These are phyloP conservation scores for Pachymerium ferrugineum DNA, from an alignment of 2,888 invertebrate species.

Conservation along the genomic window DNA sequence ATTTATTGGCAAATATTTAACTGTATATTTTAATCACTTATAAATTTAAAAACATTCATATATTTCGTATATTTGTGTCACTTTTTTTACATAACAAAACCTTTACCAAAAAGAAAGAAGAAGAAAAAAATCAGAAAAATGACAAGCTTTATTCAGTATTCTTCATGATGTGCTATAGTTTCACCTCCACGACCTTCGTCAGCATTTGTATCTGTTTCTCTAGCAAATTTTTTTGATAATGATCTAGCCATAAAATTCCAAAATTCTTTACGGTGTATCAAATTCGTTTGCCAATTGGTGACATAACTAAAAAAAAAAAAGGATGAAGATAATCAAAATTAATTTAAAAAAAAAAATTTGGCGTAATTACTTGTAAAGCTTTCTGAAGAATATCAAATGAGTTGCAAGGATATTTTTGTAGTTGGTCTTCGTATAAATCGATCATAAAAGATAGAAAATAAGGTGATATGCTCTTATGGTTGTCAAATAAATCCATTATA, in stretches of 20 bases:
- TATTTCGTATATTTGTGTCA: not conserved
- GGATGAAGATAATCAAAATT: too few species aligned
- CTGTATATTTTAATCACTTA: not conserved
- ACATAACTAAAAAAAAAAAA: conserved; percentile 57
- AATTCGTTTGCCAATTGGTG: conserved; percentile 66
- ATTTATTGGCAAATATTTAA: not conserved
- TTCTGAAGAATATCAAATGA: conserved; percentile 55
- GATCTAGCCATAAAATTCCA: conserved; percentile 55
- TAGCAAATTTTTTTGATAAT: conserved; percentile 31
- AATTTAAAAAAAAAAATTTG: too few species aligned
- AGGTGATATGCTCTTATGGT: conserved; percentile 64
- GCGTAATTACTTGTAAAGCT: conserved; percentile 57
- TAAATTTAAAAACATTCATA: not conserved
- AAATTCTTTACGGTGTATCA: conserved; percentile 74
- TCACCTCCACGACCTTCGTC: not conserved
- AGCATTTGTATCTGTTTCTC: not conserved
- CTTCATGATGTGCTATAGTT: not conserved
- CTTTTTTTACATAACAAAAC: too few species aligned
- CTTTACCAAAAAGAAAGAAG: too few species aligned
- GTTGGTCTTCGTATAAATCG: conserved; percentile 71
- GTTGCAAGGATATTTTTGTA: conserved; percentile 55
- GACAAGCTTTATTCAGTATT: too few species aligned
- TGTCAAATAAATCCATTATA: conserved; percentile 67
- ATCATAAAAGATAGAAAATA: conserved; percentile 76
- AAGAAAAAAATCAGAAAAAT: too few species aligned